Conservation (phyloP, 2,113 vertebrate genomes). For the Bubalus kerabau region DNA sequence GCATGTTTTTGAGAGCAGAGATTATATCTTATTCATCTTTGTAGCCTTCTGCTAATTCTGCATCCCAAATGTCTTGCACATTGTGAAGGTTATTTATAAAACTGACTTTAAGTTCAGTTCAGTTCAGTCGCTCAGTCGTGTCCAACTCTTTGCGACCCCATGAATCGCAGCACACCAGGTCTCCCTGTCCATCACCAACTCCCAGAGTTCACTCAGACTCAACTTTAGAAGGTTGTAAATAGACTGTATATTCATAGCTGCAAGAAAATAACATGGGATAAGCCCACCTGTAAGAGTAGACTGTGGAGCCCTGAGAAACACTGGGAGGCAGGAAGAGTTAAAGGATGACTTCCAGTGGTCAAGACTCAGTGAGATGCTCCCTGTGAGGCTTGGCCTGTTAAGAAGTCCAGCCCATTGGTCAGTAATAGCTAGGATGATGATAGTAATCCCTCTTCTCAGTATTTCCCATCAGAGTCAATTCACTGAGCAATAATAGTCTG, state of each 20-base stretch:
- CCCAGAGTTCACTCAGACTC: no score
- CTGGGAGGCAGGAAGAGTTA: background rate
- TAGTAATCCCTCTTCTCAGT: background rate
- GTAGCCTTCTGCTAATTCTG: background rate
- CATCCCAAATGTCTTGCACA: background rate
- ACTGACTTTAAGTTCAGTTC: background rate
- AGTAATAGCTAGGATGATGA: background rate
- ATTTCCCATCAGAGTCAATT: background rate
- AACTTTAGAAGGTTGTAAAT: background rate
- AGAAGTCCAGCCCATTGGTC: background rate
- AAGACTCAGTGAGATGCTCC: background rate
- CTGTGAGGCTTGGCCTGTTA: background rate
- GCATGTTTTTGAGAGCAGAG: background rate
- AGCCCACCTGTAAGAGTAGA: background rate
- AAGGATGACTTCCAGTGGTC: background rate
- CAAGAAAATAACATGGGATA: background rate
- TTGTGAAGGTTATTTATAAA: slow-evolving; percentile 6
- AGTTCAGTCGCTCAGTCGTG: no score
- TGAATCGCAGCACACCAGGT: no score
- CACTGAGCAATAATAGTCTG: background rate
- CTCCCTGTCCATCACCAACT: no score
- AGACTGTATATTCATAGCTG: background rate
- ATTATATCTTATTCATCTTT: background rate
- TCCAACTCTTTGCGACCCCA: no score
- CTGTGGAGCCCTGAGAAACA: background rate